These are phyloP conservation scores for Mirounga angustirostris DNA, from an alignment of 2,113 vertebrate genomes.

Conservation along the genomic window DNA sequence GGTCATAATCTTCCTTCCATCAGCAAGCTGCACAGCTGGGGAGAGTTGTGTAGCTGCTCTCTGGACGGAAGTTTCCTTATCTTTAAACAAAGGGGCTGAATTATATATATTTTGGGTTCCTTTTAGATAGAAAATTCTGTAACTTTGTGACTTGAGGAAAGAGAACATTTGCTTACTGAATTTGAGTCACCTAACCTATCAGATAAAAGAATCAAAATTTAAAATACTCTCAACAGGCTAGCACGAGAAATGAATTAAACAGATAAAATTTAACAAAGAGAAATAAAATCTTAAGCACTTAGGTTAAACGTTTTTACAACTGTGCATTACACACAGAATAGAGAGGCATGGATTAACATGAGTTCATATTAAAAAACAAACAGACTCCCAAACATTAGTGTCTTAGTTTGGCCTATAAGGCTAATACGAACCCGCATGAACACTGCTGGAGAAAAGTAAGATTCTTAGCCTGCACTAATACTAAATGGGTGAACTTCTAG, in stretches of 20 bases:
- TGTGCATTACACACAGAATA: background rate
- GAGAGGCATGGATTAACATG: background rate
- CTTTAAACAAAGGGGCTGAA: background rate
- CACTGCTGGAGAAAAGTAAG: background rate
- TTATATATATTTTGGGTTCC: background rate
- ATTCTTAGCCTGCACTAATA: background rate
- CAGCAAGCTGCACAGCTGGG: background rate
- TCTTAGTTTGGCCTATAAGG: background rate
- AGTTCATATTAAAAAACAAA: background rate
- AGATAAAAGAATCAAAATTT: conserved; percentile 15
- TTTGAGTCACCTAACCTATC: background rate
- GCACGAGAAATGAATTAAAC: background rate
- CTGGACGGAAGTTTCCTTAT: background rate
- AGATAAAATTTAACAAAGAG: conserved; percentile 1
- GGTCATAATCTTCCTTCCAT: background rate
- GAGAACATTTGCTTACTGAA: background rate
- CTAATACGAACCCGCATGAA: background rate
- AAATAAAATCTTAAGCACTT: background rate
- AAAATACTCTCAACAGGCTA: conserved; percentile 28
- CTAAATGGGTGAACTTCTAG: background rate
- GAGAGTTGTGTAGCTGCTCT: background rate
- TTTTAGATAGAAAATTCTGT: background rate
- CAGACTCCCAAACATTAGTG: background rate
- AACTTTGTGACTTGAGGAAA: background rate
- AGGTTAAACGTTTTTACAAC: background rate